A percentile compares a stretch with the other conserved stretches of the same genome.
Evolutionary conservation across 2,888 invertebrate species (phyloP).

Genomic region (Phorcus lineatus): DNA sequence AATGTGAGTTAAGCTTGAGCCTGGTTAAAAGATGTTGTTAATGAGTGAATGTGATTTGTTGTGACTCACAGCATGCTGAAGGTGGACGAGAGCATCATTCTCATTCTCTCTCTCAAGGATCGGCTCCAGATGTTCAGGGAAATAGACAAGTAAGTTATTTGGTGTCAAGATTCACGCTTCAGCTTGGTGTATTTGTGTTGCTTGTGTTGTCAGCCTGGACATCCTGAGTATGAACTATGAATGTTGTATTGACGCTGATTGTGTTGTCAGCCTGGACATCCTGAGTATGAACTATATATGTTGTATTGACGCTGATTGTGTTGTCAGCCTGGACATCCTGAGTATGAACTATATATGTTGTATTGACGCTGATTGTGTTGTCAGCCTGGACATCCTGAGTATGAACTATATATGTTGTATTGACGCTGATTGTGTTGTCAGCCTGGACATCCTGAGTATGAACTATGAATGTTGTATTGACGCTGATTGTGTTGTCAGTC

Average conservation of each 20-base stretch:
- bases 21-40: too few relatives aligned
- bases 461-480: constrained; percentile 49
- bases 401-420: constrained; percentile 9
- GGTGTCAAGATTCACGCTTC: neutral
- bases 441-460: constrained; percentile 66
- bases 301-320: too few relatives aligned
- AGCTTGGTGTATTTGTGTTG: neutral
- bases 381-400: constrained; percentile 64
- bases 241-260: too few relatives aligned
- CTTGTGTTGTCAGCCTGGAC: too few relatives aligned
- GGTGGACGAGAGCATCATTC: constrained; percentile 68
- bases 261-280: too few relatives aligned
- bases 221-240: too few relatives aligned
- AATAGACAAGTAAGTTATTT: constrained; percentile 66
- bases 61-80: constrained; percentile 48
- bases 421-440: constrained; percentile 35
- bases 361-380: neutral
- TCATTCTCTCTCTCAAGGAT: constrained; percentile 64
- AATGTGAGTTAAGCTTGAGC: too few relatives aligned
- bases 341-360: too few relatives aligned
- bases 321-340: too few relatives aligned
- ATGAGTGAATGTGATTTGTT: neutral
- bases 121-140: constrained; percentile 67
- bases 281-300: too few relatives aligned
- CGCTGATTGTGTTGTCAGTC: too few relatives aligned